Conservation (phyloP, 2,888 invertebrate species). For the Meandrusa payeni region DNA sequence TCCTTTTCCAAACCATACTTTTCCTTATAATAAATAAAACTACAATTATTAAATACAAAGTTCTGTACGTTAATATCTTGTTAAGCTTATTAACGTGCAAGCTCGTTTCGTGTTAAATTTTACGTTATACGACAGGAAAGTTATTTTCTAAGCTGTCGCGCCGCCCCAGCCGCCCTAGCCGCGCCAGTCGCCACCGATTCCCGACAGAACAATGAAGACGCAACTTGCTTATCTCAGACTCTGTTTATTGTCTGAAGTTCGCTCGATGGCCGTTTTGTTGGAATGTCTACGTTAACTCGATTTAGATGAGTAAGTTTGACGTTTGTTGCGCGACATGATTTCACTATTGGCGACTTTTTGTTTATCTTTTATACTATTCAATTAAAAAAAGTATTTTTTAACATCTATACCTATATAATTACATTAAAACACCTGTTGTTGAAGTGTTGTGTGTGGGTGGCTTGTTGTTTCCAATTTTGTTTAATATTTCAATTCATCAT, state of each 20-base stretch:
- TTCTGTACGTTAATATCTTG: slow-evolving; percentile 7
- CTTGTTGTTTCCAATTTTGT: too few relatives aligned
- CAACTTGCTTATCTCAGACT: slow-evolving; percentile 58
- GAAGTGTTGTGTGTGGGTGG: too few relatives aligned
- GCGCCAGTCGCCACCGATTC: slow-evolving; percentile 39
- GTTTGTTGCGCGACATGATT: slow-evolving; percentile 39
- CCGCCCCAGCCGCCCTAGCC: slow-evolving; percentile 35
- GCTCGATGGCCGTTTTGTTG: slow-evolving; percentile 67
- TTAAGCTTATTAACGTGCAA: slow-evolving; percentile 4
- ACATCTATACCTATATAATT: too few relatives aligned
- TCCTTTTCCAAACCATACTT: too few relatives aligned
- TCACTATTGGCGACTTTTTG: slow-evolving; percentile 41
- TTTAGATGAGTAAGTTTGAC: slow-evolving; percentile 67
- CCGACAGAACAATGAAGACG: slow-evolving; percentile 53
- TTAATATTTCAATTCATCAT: too few relatives aligned
- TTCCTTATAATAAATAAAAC: too few relatives aligned
- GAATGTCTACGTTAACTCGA: slow-evolving; percentile 58
- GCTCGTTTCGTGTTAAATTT: slow-evolving; percentile 28
- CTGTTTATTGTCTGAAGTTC: slow-evolving; percentile 75
- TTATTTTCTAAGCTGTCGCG: slow-evolving; percentile 49
- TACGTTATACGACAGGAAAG: slow-evolving; percentile 34
- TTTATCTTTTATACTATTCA: neutral
- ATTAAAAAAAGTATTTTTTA: too few relatives aligned
- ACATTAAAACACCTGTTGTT: too few relatives aligned
- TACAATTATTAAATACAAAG: too few relatives aligned